A percentile compares a stretch with the other conserved stretches of the same genome.
phyloP scores from a whole-genome alignment of 2,797 vertebrate genomes.

The Gymnoscopelus braueri region DNA sequence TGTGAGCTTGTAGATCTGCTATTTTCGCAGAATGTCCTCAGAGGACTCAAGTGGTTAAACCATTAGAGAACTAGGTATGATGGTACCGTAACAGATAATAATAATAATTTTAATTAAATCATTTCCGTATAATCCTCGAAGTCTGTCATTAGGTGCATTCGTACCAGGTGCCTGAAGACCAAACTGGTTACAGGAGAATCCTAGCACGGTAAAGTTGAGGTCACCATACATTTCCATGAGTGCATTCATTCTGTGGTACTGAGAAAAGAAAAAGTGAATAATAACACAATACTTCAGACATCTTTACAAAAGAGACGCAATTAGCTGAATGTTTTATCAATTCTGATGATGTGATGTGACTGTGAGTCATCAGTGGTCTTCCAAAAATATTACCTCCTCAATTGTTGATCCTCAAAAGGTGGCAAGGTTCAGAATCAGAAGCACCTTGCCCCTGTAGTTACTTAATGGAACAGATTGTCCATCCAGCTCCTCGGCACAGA shows the following conservation, averaged over 20 bases:
- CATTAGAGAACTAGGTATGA: too few species aligned
- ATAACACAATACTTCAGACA: conserved; percentile 37
- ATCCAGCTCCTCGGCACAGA: conserved; percentile 78
- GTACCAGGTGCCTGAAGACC: conserved; percentile 85
- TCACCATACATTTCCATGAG: conserved; percentile 82
- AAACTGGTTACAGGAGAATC: conserved; percentile 85
- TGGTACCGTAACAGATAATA: not conserved
- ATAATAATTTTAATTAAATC: too few species aligned
- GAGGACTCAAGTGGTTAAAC: too few species aligned
- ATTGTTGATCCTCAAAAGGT: conserved; percentile 86
- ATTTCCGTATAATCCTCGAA: not conserved
- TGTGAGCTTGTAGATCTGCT: too few species aligned
- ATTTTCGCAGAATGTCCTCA: too few species aligned
- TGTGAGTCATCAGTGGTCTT: conserved; percentile 23
- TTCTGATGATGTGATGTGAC: conserved; percentile 13
- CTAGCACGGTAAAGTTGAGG: conserved; percentile 79
- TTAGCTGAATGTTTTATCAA: conserved; percentile 1
- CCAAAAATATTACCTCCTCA: conserved; percentile 78
- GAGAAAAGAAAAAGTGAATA: conserved; percentile 8
- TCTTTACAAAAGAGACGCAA: conserved; percentile 26
- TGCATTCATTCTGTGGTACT: conserved; percentile 86
- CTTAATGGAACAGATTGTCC: conserved; percentile 72
- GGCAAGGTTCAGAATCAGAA: conserved; percentile 84
- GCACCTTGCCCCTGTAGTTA: conserved; percentile 76
- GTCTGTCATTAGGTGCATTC: conserved; percentile 5